These are phyloP conservation scores for Thunnus maccoyii DNA, from an alignment of 2,113 vertebrate genomes.

Conservation along the genomic window DNA sequence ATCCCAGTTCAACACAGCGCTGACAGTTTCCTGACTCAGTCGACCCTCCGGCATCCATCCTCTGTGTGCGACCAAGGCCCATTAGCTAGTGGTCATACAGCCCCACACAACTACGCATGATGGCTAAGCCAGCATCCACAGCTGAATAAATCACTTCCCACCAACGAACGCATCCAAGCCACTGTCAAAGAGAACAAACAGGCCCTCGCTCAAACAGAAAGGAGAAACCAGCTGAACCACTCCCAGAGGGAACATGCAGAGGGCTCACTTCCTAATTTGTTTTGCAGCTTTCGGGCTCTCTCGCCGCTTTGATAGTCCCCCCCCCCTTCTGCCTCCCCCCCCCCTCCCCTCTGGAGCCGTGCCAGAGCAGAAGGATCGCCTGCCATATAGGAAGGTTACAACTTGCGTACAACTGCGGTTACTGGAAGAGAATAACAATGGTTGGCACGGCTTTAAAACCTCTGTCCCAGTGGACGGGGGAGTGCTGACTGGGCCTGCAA, in stretches of 20 bases:
- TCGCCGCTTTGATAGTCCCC: constrained; percentile 67
- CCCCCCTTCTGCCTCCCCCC: constrained; percentile 16
- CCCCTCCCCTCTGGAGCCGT: constrained; percentile 71
- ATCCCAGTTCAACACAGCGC: constrained; percentile 45
- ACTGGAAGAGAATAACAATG: constrained; percentile 86
- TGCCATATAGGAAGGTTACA: constrained; percentile 82
- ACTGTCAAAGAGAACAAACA: constrained; percentile 77
- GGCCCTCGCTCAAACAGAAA: constrained; percentile 53
- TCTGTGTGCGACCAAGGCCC: constrained; percentile 32
- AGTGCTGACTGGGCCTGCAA: constrained; percentile 72
- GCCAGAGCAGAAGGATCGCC: constrained; percentile 73
- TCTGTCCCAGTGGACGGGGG: constrained; percentile 66
- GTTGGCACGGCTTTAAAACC: constrained; percentile 84
- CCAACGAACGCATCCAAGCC: constrained; percentile 59
- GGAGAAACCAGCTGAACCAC: constrained; percentile 67
- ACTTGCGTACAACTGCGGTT: constrained; percentile 77
- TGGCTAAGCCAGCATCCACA: constrained; percentile 46
- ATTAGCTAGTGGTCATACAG: constrained; percentile 45
- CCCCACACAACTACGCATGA: constrained; percentile 31
- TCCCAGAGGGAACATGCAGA: constrained; percentile 70
- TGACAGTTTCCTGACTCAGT: constrained; percentile 44
- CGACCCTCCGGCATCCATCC: constrained; percentile 41
- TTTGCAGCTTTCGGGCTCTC: constrained; percentile 72
- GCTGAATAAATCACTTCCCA: constrained; percentile 78
- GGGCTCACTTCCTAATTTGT: constrained; percentile 80